Percentiles rank a stretch among this genome's conserved stretches.
phyloP scores from a whole-genome alignment of 2,797 vertebrate species.

The Coregonus ussuriensis region DNA sequence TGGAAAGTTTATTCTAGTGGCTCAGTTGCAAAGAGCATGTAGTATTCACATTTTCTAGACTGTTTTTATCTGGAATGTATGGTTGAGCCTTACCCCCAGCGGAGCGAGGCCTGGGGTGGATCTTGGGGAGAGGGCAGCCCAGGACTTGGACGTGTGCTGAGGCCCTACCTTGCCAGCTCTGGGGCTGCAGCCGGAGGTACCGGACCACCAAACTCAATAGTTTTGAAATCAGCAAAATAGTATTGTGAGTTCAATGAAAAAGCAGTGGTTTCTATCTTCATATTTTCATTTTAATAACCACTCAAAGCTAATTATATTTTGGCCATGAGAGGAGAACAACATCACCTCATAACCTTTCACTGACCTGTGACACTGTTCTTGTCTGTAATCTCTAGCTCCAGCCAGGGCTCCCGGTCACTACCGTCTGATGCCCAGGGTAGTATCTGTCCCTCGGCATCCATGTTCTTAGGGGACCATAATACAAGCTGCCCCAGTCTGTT shows the following conservation, averaged over 20 bases:
- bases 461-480: constrained; percentile 59
- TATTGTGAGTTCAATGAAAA: no score
- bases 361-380: constrained; percentile 81
- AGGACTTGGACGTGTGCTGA: constrained; percentile 75
- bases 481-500: constrained; percentile 50
- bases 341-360: constrained; percentile 10
- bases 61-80: no score
- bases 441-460: constrained; percentile 35
- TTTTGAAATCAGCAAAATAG: no score
- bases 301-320: no score
- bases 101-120: constrained; percentile 46
- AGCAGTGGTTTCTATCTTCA: no score
- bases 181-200: constrained; percentile 76
- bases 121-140: constrained; percentile 72
- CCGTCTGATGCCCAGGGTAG: constrained; percentile 69
- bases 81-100: constrained; percentile 38
- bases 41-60: no score
- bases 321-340: no score
- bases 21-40: no score
- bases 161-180: constrained; percentile 68
- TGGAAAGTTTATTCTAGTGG: no score
- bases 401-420: constrained; percentile 65
- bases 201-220: constrained; percentile 64
- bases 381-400: constrained; percentile 81
- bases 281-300: no score